A percentile compares a stretch with the other conserved stretches of the same genome.
Evolutionary conservation across 2,797 vertebrate genomes (phyloP).

Genomic region (Mastacembelus armatus): DNA sequence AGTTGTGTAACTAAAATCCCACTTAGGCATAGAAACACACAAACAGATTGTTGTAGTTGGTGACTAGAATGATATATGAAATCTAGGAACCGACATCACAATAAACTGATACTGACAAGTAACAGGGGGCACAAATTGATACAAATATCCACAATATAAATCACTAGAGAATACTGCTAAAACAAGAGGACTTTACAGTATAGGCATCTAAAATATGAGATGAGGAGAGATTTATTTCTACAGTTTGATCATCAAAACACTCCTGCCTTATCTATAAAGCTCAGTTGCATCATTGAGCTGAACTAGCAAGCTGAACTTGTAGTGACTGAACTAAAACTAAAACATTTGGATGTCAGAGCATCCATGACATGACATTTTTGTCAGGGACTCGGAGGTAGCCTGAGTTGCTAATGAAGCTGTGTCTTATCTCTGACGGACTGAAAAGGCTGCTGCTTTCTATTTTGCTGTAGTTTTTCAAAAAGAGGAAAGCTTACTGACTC

Average conservation of each 20-base stretch:
- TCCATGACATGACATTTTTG: slow-evolving; percentile 31
- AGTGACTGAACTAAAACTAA: too few relatives aligned
- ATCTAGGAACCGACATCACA: slow-evolving; percentile 53
- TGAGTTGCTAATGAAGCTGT: slow-evolving; percentile 40
- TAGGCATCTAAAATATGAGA: slow-evolving; percentile 4
- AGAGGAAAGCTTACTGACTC: slow-evolving; percentile 39
- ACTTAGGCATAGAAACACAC: neutral
- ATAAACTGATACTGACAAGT: slow-evolving; percentile 50
- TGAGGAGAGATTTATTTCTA: slow-evolving; percentile 3
- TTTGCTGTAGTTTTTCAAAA: slow-evolving; percentile 25
- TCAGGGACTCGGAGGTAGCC: slow-evolving; percentile 25
- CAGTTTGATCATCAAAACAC: slow-evolving; percentile 33
- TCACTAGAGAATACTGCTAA: slow-evolving; percentile 35
- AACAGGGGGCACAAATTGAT: slow-evolving; percentile 46
- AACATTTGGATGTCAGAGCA: slow-evolving; percentile 31
- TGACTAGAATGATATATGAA: slow-evolving; percentile 34
- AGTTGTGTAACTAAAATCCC: slow-evolving; percentile 30
- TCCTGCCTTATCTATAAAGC: slow-evolving; percentile 19
- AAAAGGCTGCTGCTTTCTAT: slow-evolving; percentile 30
- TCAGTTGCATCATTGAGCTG: slow-evolving; percentile 26
- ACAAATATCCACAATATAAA: slow-evolving; percentile 45
- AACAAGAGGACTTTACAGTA: slow-evolving; percentile 22
- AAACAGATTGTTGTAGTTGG: slow-evolving; percentile 25
- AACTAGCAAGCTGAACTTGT: too few relatives aligned
- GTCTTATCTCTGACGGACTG: slow-evolving; percentile 39